Percentiles rank a stretch among this genome's conserved stretches.
These are phyloP conservation scores for Galemys pyrenaicus DNA, from an alignment of 2,113 vertebrate species.

Conservation along the genomic window DNA sequence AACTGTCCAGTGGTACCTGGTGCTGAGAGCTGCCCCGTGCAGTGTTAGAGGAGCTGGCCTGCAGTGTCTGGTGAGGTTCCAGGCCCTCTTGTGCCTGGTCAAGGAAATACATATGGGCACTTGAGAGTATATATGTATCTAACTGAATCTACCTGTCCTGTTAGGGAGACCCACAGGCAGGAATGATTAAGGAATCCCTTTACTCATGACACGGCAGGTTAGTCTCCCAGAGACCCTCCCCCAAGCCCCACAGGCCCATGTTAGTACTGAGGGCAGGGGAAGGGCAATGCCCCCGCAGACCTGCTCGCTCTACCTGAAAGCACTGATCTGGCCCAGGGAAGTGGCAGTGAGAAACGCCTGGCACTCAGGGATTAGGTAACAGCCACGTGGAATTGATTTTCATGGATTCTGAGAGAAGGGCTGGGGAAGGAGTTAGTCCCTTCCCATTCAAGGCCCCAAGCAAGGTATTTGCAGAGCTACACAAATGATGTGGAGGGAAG, in stretches of 20 bases:
- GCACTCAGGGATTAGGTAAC: not conserved
- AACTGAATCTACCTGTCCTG: not conserved
- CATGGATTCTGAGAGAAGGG: not conserved
- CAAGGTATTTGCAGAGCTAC: not conserved
- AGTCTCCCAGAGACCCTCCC: not conserved
- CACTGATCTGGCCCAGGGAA: not conserved
- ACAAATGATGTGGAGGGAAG: not conserved
- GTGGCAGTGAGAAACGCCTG: not conserved
- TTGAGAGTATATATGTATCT: not conserved
- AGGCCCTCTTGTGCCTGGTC: not conserved
- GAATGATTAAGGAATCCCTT: not conserved
- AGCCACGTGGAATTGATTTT: not conserved
- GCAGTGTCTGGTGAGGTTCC: not conserved
- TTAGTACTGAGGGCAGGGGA: not conserved
- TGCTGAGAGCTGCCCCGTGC: not conserved
- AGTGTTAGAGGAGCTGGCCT: not conserved
- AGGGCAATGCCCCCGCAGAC: not conserved
- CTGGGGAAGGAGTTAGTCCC: not conserved
- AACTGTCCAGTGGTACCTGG: not conserved
- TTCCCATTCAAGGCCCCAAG: not conserved
- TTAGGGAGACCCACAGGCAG: not conserved
- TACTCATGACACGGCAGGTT: not conserved
- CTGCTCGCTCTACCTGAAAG: not conserved
- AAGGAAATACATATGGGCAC: not conserved
- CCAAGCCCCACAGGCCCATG: not conserved